Base-by-base conservation (phyloP, 1,140 invertebrate genomes). In the Bombus sylvicola region DNA sequence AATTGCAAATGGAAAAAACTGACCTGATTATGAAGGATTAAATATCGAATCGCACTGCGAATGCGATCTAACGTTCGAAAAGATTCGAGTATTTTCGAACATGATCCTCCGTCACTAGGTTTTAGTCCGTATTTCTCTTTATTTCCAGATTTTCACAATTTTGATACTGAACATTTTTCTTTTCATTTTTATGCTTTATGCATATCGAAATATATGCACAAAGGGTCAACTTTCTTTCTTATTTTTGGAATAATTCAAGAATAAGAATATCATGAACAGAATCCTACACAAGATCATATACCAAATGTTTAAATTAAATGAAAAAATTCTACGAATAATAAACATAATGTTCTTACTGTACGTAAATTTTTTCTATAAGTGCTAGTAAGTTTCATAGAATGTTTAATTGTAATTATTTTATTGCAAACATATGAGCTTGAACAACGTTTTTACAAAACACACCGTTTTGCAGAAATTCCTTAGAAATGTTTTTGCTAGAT, bases 1-100 rank as follows among this genome's bases (percentile, higher is more conserved):
- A 76, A 77, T 53, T 77, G 47, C 28, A 68, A 76, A 83, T 22
- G 39, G 25, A 39, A 81, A 31, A 68, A 57, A 68, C 31, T 83
- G 59, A 66, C 34, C 22, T 41, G 57, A 83, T 83, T 83, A 83
- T 53, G 41, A 13, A 25, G 72, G 80, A 74, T 82, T 74, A 82
- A 82, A 74, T 47, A 73, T 81, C 5, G 69, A 66, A 22, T 28
- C 9, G 1, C 28, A 43, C 3, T 34, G 28, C 28, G 39, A 43
- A 34, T 53, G 18, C 47, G 6, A 25, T 10, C 2, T 0, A 39
- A 39, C 31, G 59, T 34, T 31, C 28, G n/a, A 18, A n/a, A 31
- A 28, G 31, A 75, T 59, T 76, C 8, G 34, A 76, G 25, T 59
- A 39, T 18, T 15, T 39, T 53, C 4, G 13, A 25, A 37, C 3